Base-by-base conservation (phyloP, 2,797 vertebrate genomes). In the Crocodylus rhombifer region DNA sequence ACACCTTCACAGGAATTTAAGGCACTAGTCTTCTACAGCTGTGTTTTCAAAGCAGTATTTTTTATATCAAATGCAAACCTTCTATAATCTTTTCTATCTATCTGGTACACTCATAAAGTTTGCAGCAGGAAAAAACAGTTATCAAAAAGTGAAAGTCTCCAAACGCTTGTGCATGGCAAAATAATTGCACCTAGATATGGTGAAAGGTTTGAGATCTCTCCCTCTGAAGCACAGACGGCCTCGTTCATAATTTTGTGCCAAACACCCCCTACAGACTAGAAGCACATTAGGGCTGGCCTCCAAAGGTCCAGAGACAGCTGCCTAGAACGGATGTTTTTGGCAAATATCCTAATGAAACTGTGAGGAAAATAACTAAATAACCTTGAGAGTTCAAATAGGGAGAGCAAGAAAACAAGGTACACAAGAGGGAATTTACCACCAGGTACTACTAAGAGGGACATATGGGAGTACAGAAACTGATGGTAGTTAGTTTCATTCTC, bases 281-380 rank as follows among this genome's bases (percentile, higher is more conserved):
- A 97, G 95, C 92, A 97, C 93, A 96, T 97, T 97, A 97, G 96
- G 92, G 94, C 94, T 96, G 96, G 96, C 95, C 97, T 97, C 97
- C 96, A 94, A 96, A 97, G 97, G 97, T 94, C 95, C 95, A 96
- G 96, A 97, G 97, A 97, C 97, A 97, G 97, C 95, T 97, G 97
- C 96, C 97, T 97, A 97, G 93, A 95, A 97, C 97, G 93, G 96
- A 97, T 95, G 96, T 95, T 97, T 97, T 96, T 97, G 97, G 97
- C 97, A 98, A 95, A 95, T 96, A 97, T 98, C 97, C 98, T 97
- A 98, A 98, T 97, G 96, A 97, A 97, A 96, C 97, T 95, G 94
- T 97, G 96, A 97, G 96, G 96, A 97, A 97, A 98, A 97, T 94
- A 97, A 97, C 95, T 94, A 94, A 97, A 93, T 97, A 96, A 98